phyloP scores from a whole-genome alignment of 1,140 invertebrate species.

The Laupala kohalensis region DNA sequence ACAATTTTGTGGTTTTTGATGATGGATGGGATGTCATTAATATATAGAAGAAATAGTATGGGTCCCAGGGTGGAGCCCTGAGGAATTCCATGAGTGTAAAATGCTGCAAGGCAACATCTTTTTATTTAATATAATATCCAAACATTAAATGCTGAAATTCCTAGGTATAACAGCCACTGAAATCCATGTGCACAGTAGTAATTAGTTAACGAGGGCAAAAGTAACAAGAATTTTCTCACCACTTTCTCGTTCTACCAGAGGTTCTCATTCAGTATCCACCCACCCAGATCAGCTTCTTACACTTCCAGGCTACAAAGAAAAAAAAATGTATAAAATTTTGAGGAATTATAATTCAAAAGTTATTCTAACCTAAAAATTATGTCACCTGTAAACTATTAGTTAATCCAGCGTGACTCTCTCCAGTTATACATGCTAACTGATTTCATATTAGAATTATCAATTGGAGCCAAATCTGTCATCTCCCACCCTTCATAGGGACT shows the following conservation, averaged over 20 bases:
- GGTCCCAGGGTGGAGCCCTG: too few relatives aligned
- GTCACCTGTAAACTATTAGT: slow-evolving; percentile 15
- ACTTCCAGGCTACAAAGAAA: not conserved
- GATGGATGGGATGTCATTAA: too few relatives aligned
- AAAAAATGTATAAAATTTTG: not conserved
- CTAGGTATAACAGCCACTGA: too few relatives aligned
- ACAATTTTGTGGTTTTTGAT: too few relatives aligned
- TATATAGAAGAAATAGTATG: too few relatives aligned
- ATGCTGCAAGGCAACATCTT: too few relatives aligned
- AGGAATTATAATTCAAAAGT: not conserved
- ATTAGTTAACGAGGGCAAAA: too few relatives aligned
- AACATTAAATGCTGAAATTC: too few relatives aligned
- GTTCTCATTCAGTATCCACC: slow-evolving; percentile 69
- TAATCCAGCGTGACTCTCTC: slow-evolving; percentile 17
- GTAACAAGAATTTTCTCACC: not conserved
- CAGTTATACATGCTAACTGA: slow-evolving; percentile 13
- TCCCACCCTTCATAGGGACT: slow-evolving; percentile 27
- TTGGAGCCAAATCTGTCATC: slow-evolving; percentile 18
- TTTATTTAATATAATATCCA: too few relatives aligned
- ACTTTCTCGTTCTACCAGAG: slow-evolving; percentile 42
- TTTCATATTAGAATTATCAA: slow-evolving; percentile 10
- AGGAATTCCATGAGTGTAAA: too few relatives aligned
- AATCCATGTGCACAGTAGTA: too few relatives aligned
- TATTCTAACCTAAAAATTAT: not conserved
- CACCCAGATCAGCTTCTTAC: slow-evolving; percentile 31